phyloP scores from a whole-genome alignment of 1,140 invertebrate species.

The Pygmarrhopalites habei region DNA sequence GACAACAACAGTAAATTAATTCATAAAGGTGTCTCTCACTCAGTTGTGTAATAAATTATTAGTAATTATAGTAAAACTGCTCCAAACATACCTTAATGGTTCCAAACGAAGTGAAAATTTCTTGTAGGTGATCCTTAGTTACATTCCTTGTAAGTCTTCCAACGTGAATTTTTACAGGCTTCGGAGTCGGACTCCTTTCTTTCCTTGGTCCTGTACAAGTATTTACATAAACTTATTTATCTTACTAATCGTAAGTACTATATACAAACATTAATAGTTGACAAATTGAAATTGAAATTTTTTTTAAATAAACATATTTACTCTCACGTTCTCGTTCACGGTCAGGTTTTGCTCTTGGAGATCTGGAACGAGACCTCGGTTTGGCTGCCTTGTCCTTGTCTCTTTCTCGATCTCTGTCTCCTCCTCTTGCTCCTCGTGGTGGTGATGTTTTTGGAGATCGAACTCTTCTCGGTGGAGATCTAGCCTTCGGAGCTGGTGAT shows the following conservation, averaged over 20 bases:
- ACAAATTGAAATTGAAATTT: neutral
- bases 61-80: too few species aligned
- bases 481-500: conserved; percentile 8
- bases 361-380: conserved; percentile 22
- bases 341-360: conserved; percentile 16
- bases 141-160: conserved; percentile 86
- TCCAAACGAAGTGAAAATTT: conserved; percentile 93
- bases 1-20: too few species aligned
- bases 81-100: conserved; percentile 61
- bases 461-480: conserved; percentile 4
- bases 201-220: conserved; percentile 45
- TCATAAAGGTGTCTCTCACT: too few species aligned
- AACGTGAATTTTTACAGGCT: conserved; percentile 85
- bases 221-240: too few species aligned
- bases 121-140: conserved; percentile 78
- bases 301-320: conserved; percentile 2
- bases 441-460: conserved; percentile 12
- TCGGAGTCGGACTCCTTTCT: conserved; percentile 73
- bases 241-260: too few species aligned
- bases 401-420: conserved; percentile 9
- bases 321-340: conserved; percentile 10
- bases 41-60: too few species aligned
- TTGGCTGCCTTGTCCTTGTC: conserved; percentile 10
- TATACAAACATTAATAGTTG: neutral
- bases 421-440: neutral